Conservation (phyloP, 2,888 invertebrate species). For the Andrena haemorrhoa region DNA sequence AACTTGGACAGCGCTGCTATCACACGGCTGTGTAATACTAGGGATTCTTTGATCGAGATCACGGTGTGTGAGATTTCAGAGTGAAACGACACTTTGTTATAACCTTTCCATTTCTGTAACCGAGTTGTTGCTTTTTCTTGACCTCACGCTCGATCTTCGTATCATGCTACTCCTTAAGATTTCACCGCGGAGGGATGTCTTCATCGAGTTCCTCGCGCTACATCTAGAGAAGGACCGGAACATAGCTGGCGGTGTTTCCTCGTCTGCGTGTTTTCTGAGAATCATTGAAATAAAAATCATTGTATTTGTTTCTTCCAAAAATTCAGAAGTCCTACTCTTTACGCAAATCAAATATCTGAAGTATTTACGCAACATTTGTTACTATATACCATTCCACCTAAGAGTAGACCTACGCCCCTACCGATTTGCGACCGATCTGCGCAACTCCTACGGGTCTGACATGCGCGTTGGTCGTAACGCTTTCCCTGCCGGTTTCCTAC, state of each 20-base stretch:
- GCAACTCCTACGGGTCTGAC: too few relatives aligned
- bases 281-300: background rate
- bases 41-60: constrained; percentile 32
- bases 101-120: constrained; percentile 77
- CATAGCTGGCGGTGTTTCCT: constrained; percentile 78
- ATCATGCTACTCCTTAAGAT: constrained; percentile 87
- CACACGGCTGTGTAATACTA: constrained; percentile 11
- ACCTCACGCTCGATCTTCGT: constrained; percentile 86
- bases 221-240: constrained; percentile 79
- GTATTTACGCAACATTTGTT: too few relatives aligned
- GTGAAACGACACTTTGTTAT: constrained; percentile 51
- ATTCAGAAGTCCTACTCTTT: background rate
- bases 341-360: background rate
- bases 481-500: too few relatives aligned
- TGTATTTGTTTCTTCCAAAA: background rate
- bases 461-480: too few relatives aligned
- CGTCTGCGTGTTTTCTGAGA: constrained; percentile 82
- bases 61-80: background rate
- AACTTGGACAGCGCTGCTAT: background rate
- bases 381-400: too few relatives aligned
- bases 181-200: constrained; percentile 89
- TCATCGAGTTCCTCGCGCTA: constrained; percentile 86
- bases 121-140: constrained; percentile 79
- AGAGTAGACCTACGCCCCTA: too few relatives aligned
- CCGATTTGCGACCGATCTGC: too few relatives aligned